A percentile compares a stretch with the other conserved stretches of the same genome.
Evolutionary conservation across 2,888 invertebrate genomes (phyloP).

Genomic region (Rhaphigaster nebulosa): DNA sequence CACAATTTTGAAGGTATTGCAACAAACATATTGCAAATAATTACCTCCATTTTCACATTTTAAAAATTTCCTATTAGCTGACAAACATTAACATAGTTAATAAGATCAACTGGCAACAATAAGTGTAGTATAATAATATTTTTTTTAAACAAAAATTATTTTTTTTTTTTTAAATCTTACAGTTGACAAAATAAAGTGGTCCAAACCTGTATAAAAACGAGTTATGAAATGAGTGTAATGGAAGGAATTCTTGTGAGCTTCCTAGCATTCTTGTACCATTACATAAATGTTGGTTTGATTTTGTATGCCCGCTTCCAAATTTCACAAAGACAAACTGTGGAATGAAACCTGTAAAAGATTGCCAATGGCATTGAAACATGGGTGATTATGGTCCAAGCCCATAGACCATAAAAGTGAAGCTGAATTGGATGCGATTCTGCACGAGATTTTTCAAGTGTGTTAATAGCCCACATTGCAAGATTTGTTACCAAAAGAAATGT

Average conservation of each 20-base stretch:
- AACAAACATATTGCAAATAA: neutral
- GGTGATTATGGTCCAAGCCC: slow-evolving; percentile 96
- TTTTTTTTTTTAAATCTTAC: neutral
- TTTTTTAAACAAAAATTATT: neutral
- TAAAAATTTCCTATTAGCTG: neutral
- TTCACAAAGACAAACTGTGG: slow-evolving; percentile 94
- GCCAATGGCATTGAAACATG: slow-evolving; percentile 93
- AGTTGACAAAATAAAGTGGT: neutral
- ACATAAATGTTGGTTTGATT: slow-evolving; percentile 89
- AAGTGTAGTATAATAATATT: neutral
- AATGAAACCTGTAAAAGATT: slow-evolving; percentile 95
- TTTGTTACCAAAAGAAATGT: slow-evolving; percentile 92
- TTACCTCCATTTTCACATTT: neutral
- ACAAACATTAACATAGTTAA: neutral
- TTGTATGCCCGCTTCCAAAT: slow-evolving; percentile 97
- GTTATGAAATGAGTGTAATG: neutral
- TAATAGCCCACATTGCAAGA: slow-evolving; percentile 94
- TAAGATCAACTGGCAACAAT: neutral
- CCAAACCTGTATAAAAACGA: neutral
- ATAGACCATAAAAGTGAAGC: slow-evolving; percentile 90
- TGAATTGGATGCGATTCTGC: slow-evolving; percentile 94
- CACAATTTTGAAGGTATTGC: neutral
- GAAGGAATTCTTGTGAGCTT: neutral
- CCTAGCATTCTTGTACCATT: slow-evolving; percentile 16
- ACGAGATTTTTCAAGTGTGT: slow-evolving; percentile 90